Evolutionary conservation across 1,140 invertebrate genomes (phyloP), one percentile per base, ranked within the genome.

Genomic region (Procambarus clarkii): DNA sequence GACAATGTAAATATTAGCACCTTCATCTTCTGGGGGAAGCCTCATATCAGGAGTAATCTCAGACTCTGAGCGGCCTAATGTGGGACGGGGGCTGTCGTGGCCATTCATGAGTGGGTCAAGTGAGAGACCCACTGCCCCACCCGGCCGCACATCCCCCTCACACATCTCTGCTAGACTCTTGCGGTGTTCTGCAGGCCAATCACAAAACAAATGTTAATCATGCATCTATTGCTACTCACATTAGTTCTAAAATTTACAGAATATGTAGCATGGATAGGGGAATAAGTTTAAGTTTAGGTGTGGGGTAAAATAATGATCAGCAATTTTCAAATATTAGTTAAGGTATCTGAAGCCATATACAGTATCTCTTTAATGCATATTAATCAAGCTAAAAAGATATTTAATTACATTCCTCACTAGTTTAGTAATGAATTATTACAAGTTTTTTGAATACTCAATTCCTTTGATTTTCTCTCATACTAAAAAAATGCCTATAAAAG

Each of bases 131-230:
- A 93, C 92, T 4, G 92, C 89, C 77, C 90, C 90, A 34, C 92
- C 92, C 24, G 92, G 92, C 74, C 86, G 90, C 34, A 93, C 93
- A 79, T 92, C 90, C 8, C 84, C 93, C 80, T 92, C 93, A 91
- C 92, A 92, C 93, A 93, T 93, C 92, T 93, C 92, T 50, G 93
- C 93, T 71, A 93, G 78, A 77, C 93, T 93, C 93, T 93, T 92
- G 86, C 93, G 93, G 85, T 93, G 92, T 89, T 92, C 93, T 93
- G 84, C 24, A 80, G 90, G 46, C 46, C 80, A 84, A 90, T 82
- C 24, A 83, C 81, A 83, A 82, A 90, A 90, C 80, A 77, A 8
- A 15, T 74, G 81, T 91, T 91, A 91, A 76, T 83, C 78, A 81
- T 88, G 86, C 86, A 88, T 18, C 77, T 71, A 84, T 45, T 84